Percentiles rank a stretch among this genome's conserved stretches.
Evolutionary conservation across 2,113 vertebrate genomes (phyloP).

Genomic region (Phodopus roborovskii): DNA sequence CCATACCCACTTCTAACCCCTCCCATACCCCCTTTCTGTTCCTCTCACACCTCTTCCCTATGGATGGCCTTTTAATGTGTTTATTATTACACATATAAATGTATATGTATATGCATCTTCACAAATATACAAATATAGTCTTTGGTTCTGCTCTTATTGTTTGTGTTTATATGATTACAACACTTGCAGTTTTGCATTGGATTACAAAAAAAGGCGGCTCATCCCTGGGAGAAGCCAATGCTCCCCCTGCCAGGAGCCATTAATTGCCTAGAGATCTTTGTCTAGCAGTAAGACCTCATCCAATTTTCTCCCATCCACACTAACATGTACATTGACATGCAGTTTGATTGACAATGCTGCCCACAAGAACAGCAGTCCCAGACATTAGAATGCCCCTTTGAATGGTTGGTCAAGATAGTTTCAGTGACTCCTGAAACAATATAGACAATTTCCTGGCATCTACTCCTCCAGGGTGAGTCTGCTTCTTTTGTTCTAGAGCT

Average conservation of each 20-base stretch:
- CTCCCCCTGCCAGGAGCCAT: neutral
- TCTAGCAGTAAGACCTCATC: neutral
- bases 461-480: too few species aligned
- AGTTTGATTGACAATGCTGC: neutral
- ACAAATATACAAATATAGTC: neutral
- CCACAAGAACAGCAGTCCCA: neutral
- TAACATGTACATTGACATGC: neutral
- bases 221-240: neutral
- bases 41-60: neutral
- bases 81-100: neutral
- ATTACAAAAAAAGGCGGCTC: neutral
- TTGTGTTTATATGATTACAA: too few species aligned
- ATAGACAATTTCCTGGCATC: too few species aligned
- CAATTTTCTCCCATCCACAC: neutral
- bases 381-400: neutral
- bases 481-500: too few species aligned
- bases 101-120: neutral
- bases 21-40: neutral
- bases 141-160: neutral
- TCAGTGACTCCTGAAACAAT: neutral
- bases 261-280: neutral
- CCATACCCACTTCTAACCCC: neutral
- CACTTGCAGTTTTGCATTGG: neutral
- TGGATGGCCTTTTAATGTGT: neutral
- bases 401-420: neutral